These are phyloP conservation scores for Tetheella fluctuosa DNA, from an alignment of 2,888 invertebrate genomes.

Conservation along the genomic window DNA sequence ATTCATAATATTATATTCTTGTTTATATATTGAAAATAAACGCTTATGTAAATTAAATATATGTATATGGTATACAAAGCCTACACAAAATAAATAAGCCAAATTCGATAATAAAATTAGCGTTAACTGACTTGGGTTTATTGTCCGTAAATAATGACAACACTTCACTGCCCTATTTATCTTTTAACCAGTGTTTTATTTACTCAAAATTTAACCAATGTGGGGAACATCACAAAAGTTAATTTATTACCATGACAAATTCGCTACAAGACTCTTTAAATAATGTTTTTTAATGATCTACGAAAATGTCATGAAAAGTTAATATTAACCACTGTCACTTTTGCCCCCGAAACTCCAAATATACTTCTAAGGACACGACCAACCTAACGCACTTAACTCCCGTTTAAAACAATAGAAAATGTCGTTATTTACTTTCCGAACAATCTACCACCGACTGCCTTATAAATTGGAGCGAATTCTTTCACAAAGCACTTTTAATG, in stretches of 20 bases:
- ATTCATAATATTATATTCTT: not conserved
- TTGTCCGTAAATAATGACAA: not conserved
- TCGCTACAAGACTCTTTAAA: not conserved
- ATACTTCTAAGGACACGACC: conserved; percentile 14
- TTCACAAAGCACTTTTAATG: conserved; percentile 81
- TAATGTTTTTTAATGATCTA: not conserved
- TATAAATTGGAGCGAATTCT: conserved; percentile 78
- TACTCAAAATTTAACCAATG: not conserved
- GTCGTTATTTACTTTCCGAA: conserved; percentile 72
- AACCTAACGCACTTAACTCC: conserved; percentile 38
- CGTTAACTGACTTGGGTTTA: not conserved
- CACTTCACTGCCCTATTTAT: conserved; percentile 1
- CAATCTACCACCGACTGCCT: conserved; percentile 70
- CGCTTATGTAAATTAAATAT: not conserved
- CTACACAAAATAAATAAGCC: not conserved
- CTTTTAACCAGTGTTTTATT: not conserved
- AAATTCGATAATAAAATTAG: not conserved
- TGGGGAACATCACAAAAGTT: not conserved
- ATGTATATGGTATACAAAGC: not conserved
- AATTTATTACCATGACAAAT: not conserved
- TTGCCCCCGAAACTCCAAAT: conserved; percentile 5
- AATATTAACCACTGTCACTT: conserved; percentile 1
- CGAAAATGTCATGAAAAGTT: conserved; percentile 2
- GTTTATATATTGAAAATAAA: not conserved
- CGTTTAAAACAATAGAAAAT: conserved; percentile 67